Base-by-base conservation (phyloP, 92 coral and sea anemone species). In the Epizoanthus ramosus region DNA sequence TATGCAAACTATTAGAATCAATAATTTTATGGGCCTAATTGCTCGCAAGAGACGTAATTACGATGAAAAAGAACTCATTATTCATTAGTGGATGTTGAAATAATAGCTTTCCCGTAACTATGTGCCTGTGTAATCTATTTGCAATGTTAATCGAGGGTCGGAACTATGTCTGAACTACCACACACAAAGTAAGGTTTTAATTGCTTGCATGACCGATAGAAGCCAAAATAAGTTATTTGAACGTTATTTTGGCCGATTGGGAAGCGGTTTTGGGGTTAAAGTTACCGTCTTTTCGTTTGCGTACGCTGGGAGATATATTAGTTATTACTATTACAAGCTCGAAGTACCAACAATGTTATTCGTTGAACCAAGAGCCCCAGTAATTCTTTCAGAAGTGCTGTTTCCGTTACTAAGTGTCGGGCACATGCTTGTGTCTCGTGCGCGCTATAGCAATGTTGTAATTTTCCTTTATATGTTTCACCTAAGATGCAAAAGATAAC, bases 41-140 rank as follows among this genome's bases (percentile, higher is more conserved):
- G 82, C 82, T 39, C 71, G 25, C 23, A 57, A 21, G 69, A 63
- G 58, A 60, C 59, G 58, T 35, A 77, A 77, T 43, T 60, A 60
- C 79, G 28, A 77, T 13, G 71, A 7, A 18, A 43, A 23, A 77
- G 59, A 35, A 77, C 47, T 77, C 82, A 21, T 77, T 37, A 37
- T 37, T 37, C 43, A 28, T 6, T 60, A 77, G 80, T 75, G 64
- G 80, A 15, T 63, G 58, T 61, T 8, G 18, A 60, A 61, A 19
- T 77, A 61, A 77, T 63, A 77, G 82, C 63, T 41, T 77, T 41
- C 9, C 71, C 18, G 82, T 77, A 57, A 39, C 71, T 63, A 13
- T 50, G 54, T 3, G 14, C 8, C 72, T 43, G 47, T n/a, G 57
- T 7, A 23, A 22, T 4, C 70, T 21, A 18, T 35, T 75, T 59